These are phyloP conservation scores for Pyxicephalus adspersus DNA, from an alignment of 2,113 vertebrate genomes.

Conservation along the genomic window DNA sequence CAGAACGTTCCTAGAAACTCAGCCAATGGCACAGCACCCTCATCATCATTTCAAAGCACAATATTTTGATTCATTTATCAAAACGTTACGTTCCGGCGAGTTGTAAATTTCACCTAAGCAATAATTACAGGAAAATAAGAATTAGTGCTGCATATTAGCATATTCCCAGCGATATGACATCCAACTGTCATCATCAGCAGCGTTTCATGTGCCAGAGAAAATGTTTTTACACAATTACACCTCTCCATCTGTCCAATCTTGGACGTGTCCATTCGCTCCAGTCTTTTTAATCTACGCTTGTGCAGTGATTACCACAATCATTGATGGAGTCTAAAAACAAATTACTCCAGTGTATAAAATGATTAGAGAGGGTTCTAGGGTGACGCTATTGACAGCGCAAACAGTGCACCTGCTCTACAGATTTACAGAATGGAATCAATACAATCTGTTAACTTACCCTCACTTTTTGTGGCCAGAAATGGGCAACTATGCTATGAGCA, in stretches of 20 bases:
- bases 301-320: neutral
- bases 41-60: conserved; percentile 4
- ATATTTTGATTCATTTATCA: conserved; percentile 16
- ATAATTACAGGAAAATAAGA: conserved; percentile 26
- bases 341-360: too few relatives aligned
- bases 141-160: conserved; percentile 30
- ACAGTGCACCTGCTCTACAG: too few relatives aligned
- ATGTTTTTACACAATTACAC: conserved; percentile 41
- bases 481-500: too few relatives aligned
- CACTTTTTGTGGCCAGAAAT: too few relatives aligned
- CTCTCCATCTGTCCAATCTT: conserved; percentile 53
- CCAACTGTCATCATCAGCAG: conserved; percentile 48
- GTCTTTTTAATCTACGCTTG: neutral
- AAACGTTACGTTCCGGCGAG: conserved; percentile 8
- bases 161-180: conserved; percentile 39
- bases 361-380: too few relatives aligned
- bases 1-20: neutral
- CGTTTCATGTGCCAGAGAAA: conserved; percentile 60
- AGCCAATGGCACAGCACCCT: neutral
- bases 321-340: neutral
- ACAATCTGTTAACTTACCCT: too few relatives aligned
- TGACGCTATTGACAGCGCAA: too few relatives aligned
- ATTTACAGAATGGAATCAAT: too few relatives aligned
- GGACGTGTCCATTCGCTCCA: neutral
- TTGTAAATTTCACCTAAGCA: conserved; percentile 54